A percentile compares a stretch with the other conserved stretches of the same genome.
phyloP scores from a whole-genome alignment of 2,797 vertebrate species.

The Caiman crocodilus region DNA sequence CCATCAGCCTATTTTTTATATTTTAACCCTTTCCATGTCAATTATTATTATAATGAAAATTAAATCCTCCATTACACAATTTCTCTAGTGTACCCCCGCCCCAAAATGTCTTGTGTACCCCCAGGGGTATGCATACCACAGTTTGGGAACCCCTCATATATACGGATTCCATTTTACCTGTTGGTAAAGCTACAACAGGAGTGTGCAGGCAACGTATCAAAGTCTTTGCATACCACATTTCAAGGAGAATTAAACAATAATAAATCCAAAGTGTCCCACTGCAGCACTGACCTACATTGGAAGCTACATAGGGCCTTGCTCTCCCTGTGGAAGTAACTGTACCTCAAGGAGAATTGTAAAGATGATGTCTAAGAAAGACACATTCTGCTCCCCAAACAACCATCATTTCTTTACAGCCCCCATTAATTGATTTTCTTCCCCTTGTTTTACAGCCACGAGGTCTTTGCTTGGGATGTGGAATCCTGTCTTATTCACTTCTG shows the following conservation, averaged over 20 bases:
- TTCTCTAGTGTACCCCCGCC: too few relatives aligned
- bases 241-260: background rate
- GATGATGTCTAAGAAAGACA: background rate
- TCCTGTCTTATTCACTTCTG: background rate
- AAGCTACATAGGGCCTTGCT: background rate
- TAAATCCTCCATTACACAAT: too few relatives aligned
- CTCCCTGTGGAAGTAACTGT: background rate
- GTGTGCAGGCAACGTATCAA: background rate
- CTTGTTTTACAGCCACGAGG: background rate
- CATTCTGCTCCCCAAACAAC: background rate
- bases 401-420: background rate
- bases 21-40: too few relatives aligned
- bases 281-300: background rate
- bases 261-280: background rate
- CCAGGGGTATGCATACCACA: too few relatives aligned
- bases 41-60: too few relatives aligned
- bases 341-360: too few relatives aligned
- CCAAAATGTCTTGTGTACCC: too few relatives aligned
- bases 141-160: too few relatives aligned
- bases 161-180: background rate
- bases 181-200: background rate
- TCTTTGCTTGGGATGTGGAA: background rate
- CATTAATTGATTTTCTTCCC: background rate
- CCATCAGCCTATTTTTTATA: too few relatives aligned
- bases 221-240: background rate